phyloP scores from a whole-genome alignment of 2,888 invertebrate genomes.

The Leptogaster cylindrica region DNA sequence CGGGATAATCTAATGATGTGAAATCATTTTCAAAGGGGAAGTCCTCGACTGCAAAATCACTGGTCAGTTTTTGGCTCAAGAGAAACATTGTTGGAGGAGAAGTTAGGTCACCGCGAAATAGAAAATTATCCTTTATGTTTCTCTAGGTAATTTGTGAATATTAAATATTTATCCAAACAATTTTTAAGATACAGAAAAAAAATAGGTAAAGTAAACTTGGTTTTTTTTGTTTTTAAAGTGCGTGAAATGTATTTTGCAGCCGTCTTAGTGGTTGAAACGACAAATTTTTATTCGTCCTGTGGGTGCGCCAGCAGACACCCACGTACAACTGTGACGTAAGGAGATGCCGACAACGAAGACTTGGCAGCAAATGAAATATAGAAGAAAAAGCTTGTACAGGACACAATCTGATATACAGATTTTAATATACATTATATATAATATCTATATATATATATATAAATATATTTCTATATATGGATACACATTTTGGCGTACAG shows the following conservation, averaged over 20 bases:
- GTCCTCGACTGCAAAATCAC: background rate
- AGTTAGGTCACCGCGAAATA: too few relatives aligned
- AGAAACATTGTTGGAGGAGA: background rate
- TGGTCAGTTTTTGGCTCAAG: background rate
- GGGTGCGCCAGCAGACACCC: conserved; percentile 57
- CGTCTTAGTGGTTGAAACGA: background rate
- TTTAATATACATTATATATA: too few relatives aligned
- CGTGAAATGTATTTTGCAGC: too few relatives aligned
- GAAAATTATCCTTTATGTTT: too few relatives aligned
- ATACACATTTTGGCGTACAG: conserved; percentile 21
- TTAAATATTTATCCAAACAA: background rate
- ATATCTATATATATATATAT: too few relatives aligned
- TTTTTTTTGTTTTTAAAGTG: too few relatives aligned
- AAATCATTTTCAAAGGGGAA: conserved; percentile 30
- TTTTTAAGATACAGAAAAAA: conserved; percentile 6
- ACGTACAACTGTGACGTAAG: conserved; percentile 62
- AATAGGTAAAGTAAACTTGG: too few relatives aligned
- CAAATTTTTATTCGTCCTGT: conserved; percentile 26
- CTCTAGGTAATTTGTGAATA: too few relatives aligned
- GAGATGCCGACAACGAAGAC: conserved; percentile 47
- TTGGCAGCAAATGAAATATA: conserved; percentile 37
- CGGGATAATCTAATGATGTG: conserved; percentile 11
- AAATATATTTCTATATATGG: background rate
- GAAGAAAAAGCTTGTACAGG: conserved; percentile 36
- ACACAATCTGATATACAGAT: background rate